phyloP scores from a whole-genome alignment of 1,140 invertebrate species.

The Panagrolaimus sp. region DNA sequence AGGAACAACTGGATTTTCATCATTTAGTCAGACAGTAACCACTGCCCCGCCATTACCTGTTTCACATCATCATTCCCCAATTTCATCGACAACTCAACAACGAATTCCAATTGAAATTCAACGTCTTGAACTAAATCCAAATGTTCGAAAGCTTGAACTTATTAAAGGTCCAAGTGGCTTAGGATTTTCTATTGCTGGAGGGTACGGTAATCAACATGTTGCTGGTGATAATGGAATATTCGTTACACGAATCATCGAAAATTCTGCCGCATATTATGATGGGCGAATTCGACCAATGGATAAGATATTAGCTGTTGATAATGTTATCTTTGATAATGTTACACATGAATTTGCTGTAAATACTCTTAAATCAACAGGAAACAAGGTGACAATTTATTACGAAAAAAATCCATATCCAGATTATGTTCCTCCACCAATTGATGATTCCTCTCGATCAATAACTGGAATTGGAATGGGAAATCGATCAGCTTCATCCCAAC shows the following conservation, averaged over 20 bases:
- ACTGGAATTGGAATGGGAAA: background rate
- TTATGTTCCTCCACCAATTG: conserved; percentile 29
- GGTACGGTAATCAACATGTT: conserved; percentile 62
- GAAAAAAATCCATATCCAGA: conserved; percentile 35
- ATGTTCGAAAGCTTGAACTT: conserved; percentile 39
- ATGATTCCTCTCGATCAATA: background rate
- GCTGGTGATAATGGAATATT: conserved; percentile 74
- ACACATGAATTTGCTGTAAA: conserved; percentile 93
- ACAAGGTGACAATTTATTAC: conserved; percentile 70
- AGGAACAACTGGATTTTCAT: conserved; percentile 26
- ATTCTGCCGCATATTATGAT: conserved; percentile 87
- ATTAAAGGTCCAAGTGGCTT: conserved; percentile 57
- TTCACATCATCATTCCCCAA: background rate
- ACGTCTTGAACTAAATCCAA: conserved; percentile 34
- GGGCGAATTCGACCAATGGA: conserved; percentile 65
- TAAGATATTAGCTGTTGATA: conserved; percentile 66
- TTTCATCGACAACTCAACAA: conserved; percentile 19
- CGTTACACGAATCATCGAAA: conserved; percentile 94
- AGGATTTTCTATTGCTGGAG: conserved; percentile 65
- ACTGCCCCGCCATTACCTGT: conserved; percentile 10
- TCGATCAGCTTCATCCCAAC: background rate
- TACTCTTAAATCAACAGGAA: conserved; percentile 86
- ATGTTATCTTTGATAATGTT: conserved; percentile 86
- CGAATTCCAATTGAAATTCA: conserved; percentile 26
- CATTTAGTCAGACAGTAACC: conserved; percentile 20